Evolutionary conservation across 2,888 invertebrate genomes (phyloP).

Genomic region (Venustoraphidia nigricollis): DNA sequence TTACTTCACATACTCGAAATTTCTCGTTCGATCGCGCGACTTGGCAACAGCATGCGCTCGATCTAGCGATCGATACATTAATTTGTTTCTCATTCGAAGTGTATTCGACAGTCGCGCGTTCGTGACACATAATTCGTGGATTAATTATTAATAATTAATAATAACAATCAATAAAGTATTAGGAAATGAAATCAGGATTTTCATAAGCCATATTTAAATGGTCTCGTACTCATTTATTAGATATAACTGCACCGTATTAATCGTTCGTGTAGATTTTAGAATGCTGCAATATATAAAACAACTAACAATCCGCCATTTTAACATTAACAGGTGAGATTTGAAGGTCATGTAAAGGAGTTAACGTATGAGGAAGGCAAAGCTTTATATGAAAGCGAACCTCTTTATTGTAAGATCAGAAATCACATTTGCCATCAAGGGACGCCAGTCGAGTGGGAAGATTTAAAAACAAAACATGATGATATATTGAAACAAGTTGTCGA

Average conservation of each 20-base stretch:
- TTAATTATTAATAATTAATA: too few relatives aligned
- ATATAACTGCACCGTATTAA: too few relatives aligned
- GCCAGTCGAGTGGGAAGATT: constrained; percentile 27
- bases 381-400: constrained; percentile 28
- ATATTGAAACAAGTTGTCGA: constrained; percentile 20
- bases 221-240: not conserved
- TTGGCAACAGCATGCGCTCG: too few relatives aligned
- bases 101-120: too few relatives aligned
- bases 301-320: not conserved
- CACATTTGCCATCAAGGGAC: constrained; percentile 29
- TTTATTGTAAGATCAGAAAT: constrained; percentile 29
- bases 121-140: too few relatives aligned
- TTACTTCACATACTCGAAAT: too few relatives aligned
- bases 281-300: not conserved
- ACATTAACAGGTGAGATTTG: constrained; percentile 26
- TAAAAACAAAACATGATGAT: constrained; percentile 28
- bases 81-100: too few relatives aligned
- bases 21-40: too few relatives aligned
- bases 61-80: too few relatives aligned
- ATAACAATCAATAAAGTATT: too few relatives aligned
- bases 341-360: constrained; percentile 26
- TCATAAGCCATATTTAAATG: too few relatives aligned
- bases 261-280: not conserved
- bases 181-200: too few relatives aligned
- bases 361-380: constrained; percentile 19